Percentiles rank a stretch among this genome's conserved stretches.
Conservation (phyloP, 2,113 vertebrate genomes). For the Cyprinus carpio region DNA sequence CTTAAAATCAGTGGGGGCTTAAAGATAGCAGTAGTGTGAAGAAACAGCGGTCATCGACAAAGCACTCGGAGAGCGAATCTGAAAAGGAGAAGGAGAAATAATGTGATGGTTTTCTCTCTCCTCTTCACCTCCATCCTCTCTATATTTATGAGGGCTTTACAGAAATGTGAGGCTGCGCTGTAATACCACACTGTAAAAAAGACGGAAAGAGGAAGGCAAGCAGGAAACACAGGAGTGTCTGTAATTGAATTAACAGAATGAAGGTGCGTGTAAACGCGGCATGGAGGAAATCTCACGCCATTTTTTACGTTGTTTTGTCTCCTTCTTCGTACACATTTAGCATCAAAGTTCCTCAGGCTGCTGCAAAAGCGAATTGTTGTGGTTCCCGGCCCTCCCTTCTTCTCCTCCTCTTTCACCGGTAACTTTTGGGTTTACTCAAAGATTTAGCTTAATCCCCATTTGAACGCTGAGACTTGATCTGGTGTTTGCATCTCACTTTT, state of each 20-base stretch:
- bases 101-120: constrained; percentile 39
- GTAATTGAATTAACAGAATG: constrained; percentile 61
- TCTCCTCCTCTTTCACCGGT: constrained; percentile 20
- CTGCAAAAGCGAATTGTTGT: constrained; percentile 46
- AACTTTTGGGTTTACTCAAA: constrained; percentile 52
- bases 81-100: constrained; percentile 31
- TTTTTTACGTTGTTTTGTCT: constrained; percentile 51
- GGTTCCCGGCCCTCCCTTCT: constrained; percentile 24
- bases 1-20: constrained; percentile 67
- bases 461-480: constrained; percentile 42
- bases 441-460: constrained; percentile 52
- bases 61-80: constrained; percentile 59
- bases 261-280: constrained; percentile 55
- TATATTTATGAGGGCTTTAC: constrained; percentile 30
- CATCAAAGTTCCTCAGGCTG: constrained; percentile 41
- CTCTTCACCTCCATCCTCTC: constrained; percentile 30
- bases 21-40: constrained; percentile 66
- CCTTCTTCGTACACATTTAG: constrained; percentile 7
- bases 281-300: constrained; percentile 53
- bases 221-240: constrained; percentile 41
- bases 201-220: constrained; percentile 22
- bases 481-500: constrained; percentile 25
- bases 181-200: constrained; percentile 6
- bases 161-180: constrained; percentile 35
- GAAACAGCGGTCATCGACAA: constrained; percentile 64